These are phyloP conservation scores for Arnoldichthys spilopterus DNA, from an alignment of 2,797 vertebrate species.

Conservation along the genomic window DNA sequence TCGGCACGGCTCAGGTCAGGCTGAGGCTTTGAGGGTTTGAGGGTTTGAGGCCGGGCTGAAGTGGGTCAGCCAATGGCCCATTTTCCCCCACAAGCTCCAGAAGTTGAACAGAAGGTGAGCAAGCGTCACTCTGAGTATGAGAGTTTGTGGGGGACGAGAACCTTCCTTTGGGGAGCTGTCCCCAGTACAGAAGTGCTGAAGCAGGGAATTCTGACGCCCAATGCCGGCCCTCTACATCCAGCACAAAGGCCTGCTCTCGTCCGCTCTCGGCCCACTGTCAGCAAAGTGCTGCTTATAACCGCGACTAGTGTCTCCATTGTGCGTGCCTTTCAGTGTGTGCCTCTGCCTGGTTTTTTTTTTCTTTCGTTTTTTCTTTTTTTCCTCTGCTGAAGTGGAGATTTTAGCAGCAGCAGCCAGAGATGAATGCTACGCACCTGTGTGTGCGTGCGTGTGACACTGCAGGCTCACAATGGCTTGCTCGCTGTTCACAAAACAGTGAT, in stretches of 20 bases:
- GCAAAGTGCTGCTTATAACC: constrained; percentile 78
- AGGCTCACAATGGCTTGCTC: neutral
- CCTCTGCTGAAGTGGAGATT: constrained; percentile 50
- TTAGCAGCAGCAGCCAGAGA: constrained; percentile 28
- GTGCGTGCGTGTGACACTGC: constrained; percentile 25
- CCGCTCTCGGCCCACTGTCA: constrained; percentile 76
- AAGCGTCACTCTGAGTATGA: constrained; percentile 73
- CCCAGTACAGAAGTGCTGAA: constrained; percentile 79
- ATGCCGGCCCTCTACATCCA: constrained; percentile 74
- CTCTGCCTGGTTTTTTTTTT: constrained; percentile 23
- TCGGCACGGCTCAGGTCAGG: constrained; percentile 62
- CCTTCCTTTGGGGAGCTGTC: constrained; percentile 75
- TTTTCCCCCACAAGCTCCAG: constrained; percentile 60
- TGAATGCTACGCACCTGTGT: constrained; percentile 39
- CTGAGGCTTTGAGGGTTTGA: constrained; percentile 57
- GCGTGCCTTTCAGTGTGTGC: constrained; percentile 40
- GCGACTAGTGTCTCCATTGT: constrained; percentile 55
- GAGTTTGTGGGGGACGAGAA: constrained; percentile 48
- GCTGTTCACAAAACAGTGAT: constrained; percentile 1
- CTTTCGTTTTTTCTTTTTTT: constrained; percentile 50
- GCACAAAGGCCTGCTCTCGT: constrained; percentile 76
- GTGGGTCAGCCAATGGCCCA: constrained; percentile 76
- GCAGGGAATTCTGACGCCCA: constrained; percentile 73
- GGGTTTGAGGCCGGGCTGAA: constrained; percentile 66
- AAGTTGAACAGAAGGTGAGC: constrained; percentile 79